Base-by-base conservation (phyloP, 2,113 vertebrate genomes). In the Sardina pilchardus region DNA sequence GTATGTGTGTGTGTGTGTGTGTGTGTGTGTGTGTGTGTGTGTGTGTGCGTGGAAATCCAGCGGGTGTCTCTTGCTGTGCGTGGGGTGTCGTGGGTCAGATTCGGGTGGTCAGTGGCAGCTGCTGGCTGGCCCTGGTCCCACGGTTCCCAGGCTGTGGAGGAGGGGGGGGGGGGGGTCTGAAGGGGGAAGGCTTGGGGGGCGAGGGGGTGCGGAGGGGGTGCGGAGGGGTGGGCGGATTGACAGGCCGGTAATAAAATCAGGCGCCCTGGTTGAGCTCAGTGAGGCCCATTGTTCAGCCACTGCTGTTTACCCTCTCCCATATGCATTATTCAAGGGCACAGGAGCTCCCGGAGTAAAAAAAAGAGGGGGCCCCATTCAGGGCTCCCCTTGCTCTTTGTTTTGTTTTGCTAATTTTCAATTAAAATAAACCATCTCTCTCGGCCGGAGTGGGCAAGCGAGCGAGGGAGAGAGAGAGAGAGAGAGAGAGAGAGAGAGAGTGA, bases 301-400 rank as follows among this genome's bases (percentile, higher is more conserved):
- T 98, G 97, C 97, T 99, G 97, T 99, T 98, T 98, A 97, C 98
- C 97, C 98, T 99, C 98, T 99, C 98, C 97, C 98, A 98, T 97
- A 99, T 99, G 94, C 97, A 99, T 99, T 99, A 99, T 99, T 99
- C 98, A 99, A 97, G 96, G 97, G 96, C 96, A 95, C 96, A 97
- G 97, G 96, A 98, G 98, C 97, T 95, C 93, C 97, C 95, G 95
- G 92, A 94, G 95, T 94, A 94, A 67, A 67, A 67, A 67, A 67
- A 67, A 30, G 95, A 97, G 96, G 97, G 85, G 97, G 97, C 96
- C 96, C 93, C 96, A 97, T 99, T 98, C 96, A 97, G 97, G 97
- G 94, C 95, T 94, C 94, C 93, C 95, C 94, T 95, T 95, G 94
- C 95, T 93, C 94, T 94, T 78, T 94, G 94, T 95, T 95, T 96